Evolutionary conservation across 2,888 invertebrate genomes (phyloP), one percentile per base, ranked within the genome.

Genomic region (Eupithecia tripunctaria): DNA sequence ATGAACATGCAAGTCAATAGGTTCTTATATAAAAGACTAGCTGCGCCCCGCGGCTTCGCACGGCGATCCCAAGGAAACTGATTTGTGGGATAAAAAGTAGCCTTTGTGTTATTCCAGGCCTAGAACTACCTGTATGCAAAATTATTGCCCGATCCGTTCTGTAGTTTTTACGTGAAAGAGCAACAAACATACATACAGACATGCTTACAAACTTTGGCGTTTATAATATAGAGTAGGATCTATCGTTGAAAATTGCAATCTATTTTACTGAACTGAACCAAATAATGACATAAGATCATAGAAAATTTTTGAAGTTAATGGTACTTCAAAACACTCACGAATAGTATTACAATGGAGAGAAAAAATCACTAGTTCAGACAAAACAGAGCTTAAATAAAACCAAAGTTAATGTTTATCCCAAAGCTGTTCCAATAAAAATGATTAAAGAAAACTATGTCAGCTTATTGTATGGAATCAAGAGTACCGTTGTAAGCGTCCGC

Each of bases 391-490:
- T 29, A 29, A 60, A 32, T 36, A n/a, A 62, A 18, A 29, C 18
- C 36, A 41, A 56, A 51, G 27, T 21, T 15, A n/a, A 38, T 8
- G 32, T 21, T 63, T 18, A n/a, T 65, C 47, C 38, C 29, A 60
- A 64, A 68, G 62, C 68, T 56, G 64, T 70, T 70, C 70, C 43
- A 71, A 78, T 65, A 62, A 70, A 66, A 68, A 66, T 43, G 59
- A 79, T 76, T 56, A 72, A 68, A 68, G 71, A 70, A 77, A 80
- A 75, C 75, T 72, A 74, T 77, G 77, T 70, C 80, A 74, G 63
- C 74, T 78, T 78, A 80, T 81, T 79, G 82, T 82, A 73, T 81
- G 73, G 73, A 65, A 56, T 74, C 68, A 77, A 75, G 77, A 79
- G 79, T 80, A 73, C 82, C 82, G 82, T 82, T 82, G 78, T 63